phyloP scores from a whole-genome alignment of 2,888 invertebrate genomes.

The Athalia circularis region DNA sequence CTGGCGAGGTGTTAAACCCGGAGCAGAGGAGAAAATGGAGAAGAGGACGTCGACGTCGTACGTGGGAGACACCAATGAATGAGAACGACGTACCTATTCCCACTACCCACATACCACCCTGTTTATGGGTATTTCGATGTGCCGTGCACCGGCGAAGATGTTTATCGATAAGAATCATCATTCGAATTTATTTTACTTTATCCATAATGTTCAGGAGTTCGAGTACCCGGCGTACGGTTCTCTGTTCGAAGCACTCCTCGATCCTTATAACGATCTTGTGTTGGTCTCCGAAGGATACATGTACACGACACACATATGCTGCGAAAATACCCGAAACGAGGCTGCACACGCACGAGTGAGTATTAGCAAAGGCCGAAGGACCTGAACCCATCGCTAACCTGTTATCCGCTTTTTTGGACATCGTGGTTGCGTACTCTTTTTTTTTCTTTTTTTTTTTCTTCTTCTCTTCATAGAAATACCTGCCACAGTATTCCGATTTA shows the following conservation, averaged over 20 bases:
- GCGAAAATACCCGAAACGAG: not conserved
- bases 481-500: not conserved
- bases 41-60: slow-evolving; percentile 9
- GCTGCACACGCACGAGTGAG: slow-evolving; percentile 24
- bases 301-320: not conserved
- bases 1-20: not conserved
- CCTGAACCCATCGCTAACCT: slow-evolving; percentile 27
- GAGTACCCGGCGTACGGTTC: no score
- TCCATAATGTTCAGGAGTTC: no score
- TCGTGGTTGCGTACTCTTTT: not conserved
- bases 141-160: no score
- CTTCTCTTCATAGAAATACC: slow-evolving; percentile 15
- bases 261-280: no score
- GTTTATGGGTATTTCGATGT: no score
- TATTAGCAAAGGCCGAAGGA: slow-evolving; percentile 7
- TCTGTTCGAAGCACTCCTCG: no score
- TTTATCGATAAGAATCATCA: no score
- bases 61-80: slow-evolving; percentile 26
- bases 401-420: slow-evolving; percentile 34
- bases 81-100: not conserved
- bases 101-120: no score
- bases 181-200: no score
- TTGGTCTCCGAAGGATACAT: not conserved
- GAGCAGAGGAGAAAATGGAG: slow-evolving; percentile 2
- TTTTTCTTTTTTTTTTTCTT: not conserved